phyloP scores from a whole-genome alignment of 2,888 invertebrate species.

The Hydraecia micacea region DNA sequence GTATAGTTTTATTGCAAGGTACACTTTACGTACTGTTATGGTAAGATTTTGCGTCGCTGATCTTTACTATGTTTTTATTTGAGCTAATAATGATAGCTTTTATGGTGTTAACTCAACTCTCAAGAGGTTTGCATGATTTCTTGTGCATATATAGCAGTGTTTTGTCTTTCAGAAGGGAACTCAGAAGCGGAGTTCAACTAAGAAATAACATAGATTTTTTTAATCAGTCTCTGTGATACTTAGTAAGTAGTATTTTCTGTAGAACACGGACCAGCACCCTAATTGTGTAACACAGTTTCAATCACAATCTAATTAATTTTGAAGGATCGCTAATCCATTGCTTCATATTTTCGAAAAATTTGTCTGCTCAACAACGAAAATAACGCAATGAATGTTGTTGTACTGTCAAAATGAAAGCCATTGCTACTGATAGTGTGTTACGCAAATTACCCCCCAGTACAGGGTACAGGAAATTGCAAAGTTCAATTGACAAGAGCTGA shows the following conservation, averaged over 20 bases:
- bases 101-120: neutral
- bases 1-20: conserved; percentile 57
- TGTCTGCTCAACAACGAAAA: too few species aligned
- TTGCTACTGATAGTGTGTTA: too few species aligned
- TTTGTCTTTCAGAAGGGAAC: neutral
- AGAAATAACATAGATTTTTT: neutral
- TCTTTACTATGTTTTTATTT: conserved; percentile 35
- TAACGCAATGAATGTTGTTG: too few species aligned
- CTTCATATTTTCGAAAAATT: too few species aligned
- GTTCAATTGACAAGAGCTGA: neutral
- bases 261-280: too few species aligned
- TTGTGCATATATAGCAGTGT: neutral
- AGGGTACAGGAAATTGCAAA: neutral
- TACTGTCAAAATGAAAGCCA: too few species aligned
- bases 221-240: neutral
- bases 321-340: too few species aligned
- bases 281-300: too few species aligned
- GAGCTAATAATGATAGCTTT: conserved; percentile 16
- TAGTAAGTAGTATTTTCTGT: too few species aligned
- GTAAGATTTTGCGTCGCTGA: conserved; percentile 20
- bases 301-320: too few species aligned
- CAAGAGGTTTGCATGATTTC: neutral
- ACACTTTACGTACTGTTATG: conserved; percentile 54
- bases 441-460: neutral
- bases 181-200: neutral